Percentiles rank a stretch among this genome's conserved stretches.
Evolutionary conservation across 2,888 invertebrate genomes (phyloP).

Genomic region (Meliscaeva auricollis): DNA sequence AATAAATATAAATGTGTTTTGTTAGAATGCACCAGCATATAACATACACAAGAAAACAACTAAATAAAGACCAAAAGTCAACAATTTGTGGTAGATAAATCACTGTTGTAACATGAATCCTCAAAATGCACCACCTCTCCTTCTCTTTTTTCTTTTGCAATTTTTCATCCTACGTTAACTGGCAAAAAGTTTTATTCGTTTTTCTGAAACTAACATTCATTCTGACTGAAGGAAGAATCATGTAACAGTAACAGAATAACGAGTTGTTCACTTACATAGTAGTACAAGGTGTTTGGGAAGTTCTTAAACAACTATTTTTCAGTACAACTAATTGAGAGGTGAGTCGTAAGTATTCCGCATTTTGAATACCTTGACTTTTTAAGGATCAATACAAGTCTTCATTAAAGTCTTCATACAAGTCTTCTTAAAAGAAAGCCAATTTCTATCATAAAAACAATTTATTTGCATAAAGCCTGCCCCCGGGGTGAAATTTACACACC

Average conservation of each 20-base stretch:
- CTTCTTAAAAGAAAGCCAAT: too few species aligned
- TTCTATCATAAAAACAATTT: too few species aligned
- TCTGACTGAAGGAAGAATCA: constrained; percentile 6
- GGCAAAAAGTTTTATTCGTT: not conserved
- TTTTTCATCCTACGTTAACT: not conserved
- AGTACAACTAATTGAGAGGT: too few species aligned
- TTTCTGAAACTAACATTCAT: not conserved
- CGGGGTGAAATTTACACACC: too few species aligned
- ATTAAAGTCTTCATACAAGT: too few species aligned
- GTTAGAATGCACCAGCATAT: not conserved
- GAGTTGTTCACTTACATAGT: constrained; percentile 12
- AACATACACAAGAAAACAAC: not conserved
- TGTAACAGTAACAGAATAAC: not conserved
- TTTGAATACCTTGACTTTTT: too few species aligned
- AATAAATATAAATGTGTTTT: not conserved
- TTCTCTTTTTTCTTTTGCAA: too few species aligned
- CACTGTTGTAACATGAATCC: constrained; percentile 35
- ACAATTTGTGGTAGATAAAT: constrained; percentile 31
- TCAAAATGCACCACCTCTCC: constrained; percentile 36
- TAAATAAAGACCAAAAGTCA: not conserved
- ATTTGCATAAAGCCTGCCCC: too few species aligned
- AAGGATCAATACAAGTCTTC: too few species aligned
- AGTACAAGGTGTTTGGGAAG: not conserved
- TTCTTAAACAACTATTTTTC: too few species aligned
- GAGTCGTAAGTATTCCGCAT: too few species aligned